phyloP scores from a whole-genome alignment of 1,140 invertebrate genomes.

The Atopsyche davidsoni region DNA sequence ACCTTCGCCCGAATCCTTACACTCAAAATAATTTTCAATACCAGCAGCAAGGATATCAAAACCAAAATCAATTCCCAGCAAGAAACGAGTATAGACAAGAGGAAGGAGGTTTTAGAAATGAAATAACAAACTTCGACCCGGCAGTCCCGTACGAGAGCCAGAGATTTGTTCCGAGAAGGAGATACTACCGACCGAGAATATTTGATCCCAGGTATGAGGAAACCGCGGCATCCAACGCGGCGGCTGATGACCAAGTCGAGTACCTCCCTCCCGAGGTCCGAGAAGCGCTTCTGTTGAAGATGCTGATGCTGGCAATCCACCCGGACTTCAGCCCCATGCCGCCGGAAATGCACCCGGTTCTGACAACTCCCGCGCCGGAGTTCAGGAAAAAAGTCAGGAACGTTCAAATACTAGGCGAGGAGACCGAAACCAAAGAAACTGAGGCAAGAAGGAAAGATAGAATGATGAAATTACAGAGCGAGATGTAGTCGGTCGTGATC shows the following conservation, averaged over 20 bases:
- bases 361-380: slow-evolving; percentile 40
- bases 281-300: slow-evolving; percentile 60
- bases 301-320: slow-evolving; percentile 64
- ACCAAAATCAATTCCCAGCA: slow-evolving; percentile 34
- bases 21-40: slow-evolving; percentile 25
- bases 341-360: slow-evolving; percentile 35
- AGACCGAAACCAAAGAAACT: slow-evolving; percentile 33
- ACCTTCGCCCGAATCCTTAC: slow-evolving; percentile 13
- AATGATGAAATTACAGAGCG: slow-evolving; percentile 10
- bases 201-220: slow-evolving; percentile 40
- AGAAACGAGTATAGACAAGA: slow-evolving; percentile 35
- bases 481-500: background rate
- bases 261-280: slow-evolving; percentile 59
- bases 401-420: slow-evolving; percentile 55
- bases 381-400: slow-evolving; percentile 51
- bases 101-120: slow-evolving; percentile 39
- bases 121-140: slow-evolving; percentile 37
- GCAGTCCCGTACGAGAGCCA: slow-evolving; percentile 44
- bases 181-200: slow-evolving; percentile 37
- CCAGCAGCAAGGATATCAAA: slow-evolving; percentile 13
- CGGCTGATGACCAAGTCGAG: slow-evolving; percentile 51
- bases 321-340: slow-evolving; percentile 49
- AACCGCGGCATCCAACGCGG: slow-evolving; percentile 35
- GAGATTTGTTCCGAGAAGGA: slow-evolving; percentile 39
- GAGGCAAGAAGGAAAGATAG: slow-evolving; percentile 21